Evolutionary conservation across 2,113 vertebrate species (phyloP).

Genomic region (Macaca fascicularis): T2T-MFA8v1.1 NC_088387.1:87440001-87440500

Average conservation of each 20-base stretch:
- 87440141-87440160: neutral
- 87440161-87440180: neutral
- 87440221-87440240: neutral
- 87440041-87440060: neutral
- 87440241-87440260: neutral
- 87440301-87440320: neutral
- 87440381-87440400: neutral
- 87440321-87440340: conserved; percentile 19
- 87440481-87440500: neutral
- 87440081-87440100: neutral
- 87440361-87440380: neutral
- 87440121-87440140: conserved; percentile 6
- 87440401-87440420: neutral
- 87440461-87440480: neutral
- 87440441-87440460: neutral
- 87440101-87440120: conserved; percentile 25
- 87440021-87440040: neutral
- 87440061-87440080: neutral
- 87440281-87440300: conserved; percentile 28
- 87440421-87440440: neutral
- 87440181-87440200: neutral
- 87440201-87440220: neutral
- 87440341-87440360: neutral
- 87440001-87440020: neutral
- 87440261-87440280: conserved; percentile 42